Evolutionary conservation across 37 sponge, comb jelly and placozoan genomes (phyloP).

Genomic region (Trichoplax adhaerens): DNA sequence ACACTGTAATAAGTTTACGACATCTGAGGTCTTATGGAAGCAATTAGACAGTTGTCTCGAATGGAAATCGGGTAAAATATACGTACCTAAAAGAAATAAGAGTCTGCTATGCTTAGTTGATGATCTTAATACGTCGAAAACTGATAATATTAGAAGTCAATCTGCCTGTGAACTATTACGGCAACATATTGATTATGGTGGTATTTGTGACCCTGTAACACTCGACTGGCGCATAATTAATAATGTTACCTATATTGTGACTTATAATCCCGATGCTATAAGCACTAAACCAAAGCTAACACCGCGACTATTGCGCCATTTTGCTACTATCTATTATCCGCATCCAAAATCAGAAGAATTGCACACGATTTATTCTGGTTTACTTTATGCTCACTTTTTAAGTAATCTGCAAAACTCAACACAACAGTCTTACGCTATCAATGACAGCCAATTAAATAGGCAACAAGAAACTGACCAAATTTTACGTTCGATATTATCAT

Average conservation of each 20-base stretch:
- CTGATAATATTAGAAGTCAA: conserved; percentile 8
- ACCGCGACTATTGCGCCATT: conserved; percentile 16
- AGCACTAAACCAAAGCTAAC: background rate
- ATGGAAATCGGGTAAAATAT: conserved; percentile 62
- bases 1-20: conserved; percentile 6
- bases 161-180: conserved; percentile 20
- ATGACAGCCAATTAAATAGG: no score
- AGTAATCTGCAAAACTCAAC: no score
- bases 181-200: conserved; percentile 30
- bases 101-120: conserved; percentile 44
- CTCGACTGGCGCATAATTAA: conserved; percentile 19
- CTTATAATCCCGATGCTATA: background rate
- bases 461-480: no score
- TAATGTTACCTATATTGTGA: conserved; percentile 26
- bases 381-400: no score
- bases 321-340: conserved; percentile 3
- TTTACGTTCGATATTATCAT: no score
- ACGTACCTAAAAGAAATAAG: conserved; percentile 26
- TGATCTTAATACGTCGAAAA: conserved; percentile 31
- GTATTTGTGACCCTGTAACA: conserved; percentile 20
- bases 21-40: conserved; percentile 11
- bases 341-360: no score
- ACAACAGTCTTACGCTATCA: no score
- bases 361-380: no score
- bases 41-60: conserved; percentile 25